Base-by-base conservation (phyloP, 1,140 invertebrate species). In the Diuraphis noxia region DNA sequence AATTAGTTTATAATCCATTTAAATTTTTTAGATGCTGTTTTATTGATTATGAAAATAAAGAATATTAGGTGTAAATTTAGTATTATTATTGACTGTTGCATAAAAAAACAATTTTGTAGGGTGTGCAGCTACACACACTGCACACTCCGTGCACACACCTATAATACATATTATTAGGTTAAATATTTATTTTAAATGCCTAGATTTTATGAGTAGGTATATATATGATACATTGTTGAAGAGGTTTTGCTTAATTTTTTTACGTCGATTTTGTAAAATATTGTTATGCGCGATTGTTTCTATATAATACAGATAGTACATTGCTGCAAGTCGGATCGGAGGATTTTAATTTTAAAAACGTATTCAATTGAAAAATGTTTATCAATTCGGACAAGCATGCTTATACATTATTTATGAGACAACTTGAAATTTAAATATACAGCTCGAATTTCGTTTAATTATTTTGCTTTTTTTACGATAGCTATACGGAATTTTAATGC, bases 321-420 rank as follows among this genome's bases (percentile, higher is more conserved):
- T 13, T 63, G n/a, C 1, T n/a, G 30, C 56, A 17, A 72, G 56
- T 72, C 30, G 30, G 7, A 41, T 41, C 25, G 5, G 36, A 82
- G 30, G 81, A 17, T 41, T 82, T 82, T 82, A 82, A 82, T 41
- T 82, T 41, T n/a, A 41, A 82, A 41, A 72, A n/a, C 56, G 13
- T 72, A 72, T 72, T 34, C 19, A 30, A n/a, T 72, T 72, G 13
- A 72, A 72, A 72, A 72, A 72, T 72, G 41, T 41, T 25, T 82
- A 40, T 82, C 23, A 82, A 40, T 38, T 40, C 79, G 79, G 23
- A 43, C 9, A 82, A 40, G 40, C 30, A 30, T 46, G 13, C 30
- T 4, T 86, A 86, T 49, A 49, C n/a, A 86, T 49, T 86, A 86
- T 86, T 86, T 86, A 86, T 49, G 84, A 86, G 43, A 49, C 84